phyloP scores from a whole-genome alignment of 30 jellyfish, hydroid and myxozoan genomes.

The Aurelia sp. region DNA sequence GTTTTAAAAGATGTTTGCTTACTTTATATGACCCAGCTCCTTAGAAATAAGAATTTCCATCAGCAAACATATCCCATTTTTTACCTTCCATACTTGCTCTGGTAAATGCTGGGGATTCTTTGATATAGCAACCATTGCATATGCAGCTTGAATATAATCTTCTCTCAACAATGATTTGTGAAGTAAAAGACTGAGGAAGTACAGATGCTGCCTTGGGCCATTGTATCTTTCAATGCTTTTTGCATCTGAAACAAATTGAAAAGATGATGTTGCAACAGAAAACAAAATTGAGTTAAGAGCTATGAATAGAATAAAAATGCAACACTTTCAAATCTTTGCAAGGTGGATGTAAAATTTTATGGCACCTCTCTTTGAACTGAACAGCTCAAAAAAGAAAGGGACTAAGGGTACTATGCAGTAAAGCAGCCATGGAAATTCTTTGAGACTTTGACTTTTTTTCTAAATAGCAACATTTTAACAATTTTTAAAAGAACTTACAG shows the following conservation, averaged over 20 bases:
- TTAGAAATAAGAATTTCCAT: background rate
- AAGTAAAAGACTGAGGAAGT: slow-evolving; percentile 34
- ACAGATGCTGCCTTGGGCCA: slow-evolving; percentile 54
- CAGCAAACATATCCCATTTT: background rate
- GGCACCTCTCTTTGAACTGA: too few species aligned
- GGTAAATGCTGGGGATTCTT: slow-evolving; percentile 49
- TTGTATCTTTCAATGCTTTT: slow-evolving; percentile 19
- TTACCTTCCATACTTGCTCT: slow-evolving; percentile 59
- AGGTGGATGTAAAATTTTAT: too few species aligned
- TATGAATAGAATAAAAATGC: background rate
- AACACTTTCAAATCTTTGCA: background rate
- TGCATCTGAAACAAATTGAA: slow-evolving; percentile 30
- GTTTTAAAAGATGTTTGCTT: too few species aligned
- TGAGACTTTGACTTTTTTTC: too few species aligned
- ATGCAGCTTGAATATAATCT: slow-evolving; percentile 50
- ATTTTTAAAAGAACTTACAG: too few species aligned
- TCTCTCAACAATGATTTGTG: slow-evolving; percentile 46
- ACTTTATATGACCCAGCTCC: too few species aligned
- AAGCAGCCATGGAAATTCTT: too few species aligned
- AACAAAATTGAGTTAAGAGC: background rate
- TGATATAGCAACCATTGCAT: slow-evolving; percentile 27
- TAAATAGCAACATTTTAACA: too few species aligned
- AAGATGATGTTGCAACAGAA: background rate
- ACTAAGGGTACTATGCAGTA: too few species aligned
- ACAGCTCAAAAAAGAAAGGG: too few species aligned